Conservation (phyloP, 2,888 invertebrate species). For the Eupithecia exiguata region DNA sequence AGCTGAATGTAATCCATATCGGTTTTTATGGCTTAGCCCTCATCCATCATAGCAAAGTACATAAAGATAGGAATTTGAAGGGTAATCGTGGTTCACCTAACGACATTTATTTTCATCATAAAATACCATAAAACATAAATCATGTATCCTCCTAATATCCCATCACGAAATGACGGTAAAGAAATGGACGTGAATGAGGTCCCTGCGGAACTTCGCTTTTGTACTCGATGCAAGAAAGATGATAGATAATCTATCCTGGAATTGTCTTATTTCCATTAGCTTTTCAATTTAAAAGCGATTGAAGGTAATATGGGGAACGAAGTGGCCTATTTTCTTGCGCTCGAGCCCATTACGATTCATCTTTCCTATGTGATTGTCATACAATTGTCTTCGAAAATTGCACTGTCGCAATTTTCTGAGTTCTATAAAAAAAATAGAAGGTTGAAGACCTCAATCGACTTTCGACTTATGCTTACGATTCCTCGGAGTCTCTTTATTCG, state of each 20-base stretch:
- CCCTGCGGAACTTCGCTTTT: conserved; percentile 21
- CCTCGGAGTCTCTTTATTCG: conserved; percentile 56
- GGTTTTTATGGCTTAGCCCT: conserved; percentile 46
- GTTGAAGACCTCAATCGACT: conserved; percentile 71
- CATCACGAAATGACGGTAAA: conserved; percentile 19
- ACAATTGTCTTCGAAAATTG: conserved; percentile 60
- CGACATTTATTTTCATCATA: conserved; percentile 31
- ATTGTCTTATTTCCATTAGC: conserved; percentile 35
- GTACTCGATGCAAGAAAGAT: conserved; percentile 22
- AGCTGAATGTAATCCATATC: conserved; percentile 49
- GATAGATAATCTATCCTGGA: conserved; percentile 32
- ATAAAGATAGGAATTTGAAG: conserved; percentile 46
- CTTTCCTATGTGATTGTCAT: conserved; percentile 43
- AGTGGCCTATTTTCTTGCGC: conserved; percentile 41
- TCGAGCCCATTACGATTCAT: conserved; percentile 40
- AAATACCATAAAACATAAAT: conserved; percentile 25
- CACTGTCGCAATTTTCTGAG: conserved; percentile 61
- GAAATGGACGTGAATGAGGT: conserved; percentile 16
- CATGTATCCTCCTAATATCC: conserved; percentile 25
- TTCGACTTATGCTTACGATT: conserved; percentile 46
- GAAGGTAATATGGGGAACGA: conserved; percentile 38
- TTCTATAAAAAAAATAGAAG: conserved; percentile 55
- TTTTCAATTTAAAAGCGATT: conserved; percentile 39
- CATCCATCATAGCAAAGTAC: conserved; percentile 53
- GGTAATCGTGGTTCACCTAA: conserved; percentile 37